Evolutionary conservation across 1,140 invertebrate genomes (phyloP).

Genomic region (Stenopsyche tienmushanensis): DNA sequence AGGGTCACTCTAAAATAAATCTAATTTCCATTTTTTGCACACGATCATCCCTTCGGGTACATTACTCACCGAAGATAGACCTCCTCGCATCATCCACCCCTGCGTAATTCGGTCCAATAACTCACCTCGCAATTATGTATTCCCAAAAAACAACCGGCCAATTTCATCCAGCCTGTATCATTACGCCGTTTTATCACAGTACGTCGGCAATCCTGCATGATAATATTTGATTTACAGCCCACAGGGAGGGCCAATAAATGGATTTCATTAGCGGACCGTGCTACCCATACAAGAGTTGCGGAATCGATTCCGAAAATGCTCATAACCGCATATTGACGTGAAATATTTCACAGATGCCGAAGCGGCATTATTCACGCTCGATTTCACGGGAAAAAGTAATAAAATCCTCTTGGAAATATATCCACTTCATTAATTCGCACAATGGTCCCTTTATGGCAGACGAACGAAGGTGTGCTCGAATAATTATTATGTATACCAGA

Average conservation of each 20-base stretch:
- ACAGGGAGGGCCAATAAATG: conserved; percentile 20
- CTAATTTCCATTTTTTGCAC: too few relatives aligned
- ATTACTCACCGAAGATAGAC: background rate
- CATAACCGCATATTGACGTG: conserved; percentile 26
- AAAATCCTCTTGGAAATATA: too few relatives aligned
- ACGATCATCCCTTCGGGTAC: background rate
- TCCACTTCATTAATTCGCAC: too few relatives aligned
- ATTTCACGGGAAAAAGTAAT: conserved; percentile 18
- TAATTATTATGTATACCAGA: too few relatives aligned
- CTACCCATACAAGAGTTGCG: background rate
- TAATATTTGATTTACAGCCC: conserved; percentile 27
- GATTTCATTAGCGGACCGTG: conserved; percentile 23
- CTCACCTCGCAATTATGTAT: conserved; percentile 17
- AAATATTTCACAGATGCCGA: conserved; percentile 14
- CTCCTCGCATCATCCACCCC: background rate
- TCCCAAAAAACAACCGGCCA: conserved; percentile 10
- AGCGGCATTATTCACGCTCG: background rate
- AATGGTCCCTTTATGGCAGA: too few relatives aligned
- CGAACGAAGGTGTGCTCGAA: too few relatives aligned
- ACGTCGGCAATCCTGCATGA: conserved; percentile 13
- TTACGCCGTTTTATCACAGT: conserved; percentile 5
- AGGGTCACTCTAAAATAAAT: too few relatives aligned
- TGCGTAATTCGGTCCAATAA: background rate
- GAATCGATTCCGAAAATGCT: conserved; percentile 14
- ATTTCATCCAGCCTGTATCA: background rate